Percentiles rank a stretch among this genome's conserved stretches.
Conservation (phyloP, 1,140 invertebrate genomes). For the Aricia agestis region DNA sequence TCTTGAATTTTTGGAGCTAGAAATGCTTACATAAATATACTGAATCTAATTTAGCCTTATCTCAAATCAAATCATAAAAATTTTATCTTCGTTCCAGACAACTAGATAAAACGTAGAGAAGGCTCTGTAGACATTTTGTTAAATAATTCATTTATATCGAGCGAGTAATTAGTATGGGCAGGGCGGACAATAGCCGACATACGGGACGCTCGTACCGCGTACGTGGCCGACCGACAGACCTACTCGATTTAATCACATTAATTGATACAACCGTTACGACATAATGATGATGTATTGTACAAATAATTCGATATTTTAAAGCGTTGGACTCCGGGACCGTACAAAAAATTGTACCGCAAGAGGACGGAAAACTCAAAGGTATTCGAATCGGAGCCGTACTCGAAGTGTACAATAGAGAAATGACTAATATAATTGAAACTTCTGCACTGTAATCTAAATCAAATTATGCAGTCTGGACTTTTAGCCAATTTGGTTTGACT, state of each 20-base stretch:
- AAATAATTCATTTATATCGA: background rate
- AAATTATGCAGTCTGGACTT: conserved; percentile 55
- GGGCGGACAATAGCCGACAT: conserved; percentile 36
- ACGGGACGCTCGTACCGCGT: conserved; percentile 44
- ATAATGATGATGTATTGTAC: conserved; percentile 70
- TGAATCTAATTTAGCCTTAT: no score
- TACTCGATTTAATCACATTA: conserved; percentile 69
- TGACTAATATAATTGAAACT: conserved; percentile 60
- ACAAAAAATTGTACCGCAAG: conserved; percentile 55
- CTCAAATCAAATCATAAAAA: no score
- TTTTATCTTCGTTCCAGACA: no score
- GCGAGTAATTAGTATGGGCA: conserved; percentile 17
- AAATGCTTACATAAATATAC: no score
- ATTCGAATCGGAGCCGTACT: conserved; percentile 45
- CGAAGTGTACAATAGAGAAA: conserved; percentile 48
- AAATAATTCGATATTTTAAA: conserved; percentile 72
- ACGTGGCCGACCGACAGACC: conserved; percentile 65
- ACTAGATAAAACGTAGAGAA: background rate
- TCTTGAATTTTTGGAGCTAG: no score
- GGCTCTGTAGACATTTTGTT: background rate
- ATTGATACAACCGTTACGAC: conserved; percentile 69
- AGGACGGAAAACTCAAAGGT: conserved; percentile 40
- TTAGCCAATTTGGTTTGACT: conserved; percentile 40
- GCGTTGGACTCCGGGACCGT: conserved; percentile 42
- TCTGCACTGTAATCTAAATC: conserved; percentile 54